Evolutionary conservation across 2,113 vertebrate species (phyloP).

Genomic region (Charadrius vociferus): DNA sequence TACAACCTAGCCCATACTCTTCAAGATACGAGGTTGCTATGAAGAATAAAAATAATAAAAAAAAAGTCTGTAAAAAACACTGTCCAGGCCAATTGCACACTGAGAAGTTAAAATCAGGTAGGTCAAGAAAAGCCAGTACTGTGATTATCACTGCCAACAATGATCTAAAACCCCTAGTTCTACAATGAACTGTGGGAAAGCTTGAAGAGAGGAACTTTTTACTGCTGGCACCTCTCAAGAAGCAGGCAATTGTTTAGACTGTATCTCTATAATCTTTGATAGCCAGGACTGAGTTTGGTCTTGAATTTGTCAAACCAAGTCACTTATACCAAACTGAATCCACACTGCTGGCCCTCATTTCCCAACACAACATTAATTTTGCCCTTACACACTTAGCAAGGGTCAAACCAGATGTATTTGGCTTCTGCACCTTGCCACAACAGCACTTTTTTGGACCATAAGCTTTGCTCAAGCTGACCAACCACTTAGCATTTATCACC

Average conservation of each 20-base stretch:
- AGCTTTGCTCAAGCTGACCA: background rate
- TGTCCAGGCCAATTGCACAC: background rate
- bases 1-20: background rate
- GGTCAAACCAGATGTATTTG: background rate
- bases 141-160: background rate
- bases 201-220: background rate
- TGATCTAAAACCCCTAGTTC: background rate
- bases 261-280: background rate
- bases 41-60: background rate
- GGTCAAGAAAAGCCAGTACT: background rate
- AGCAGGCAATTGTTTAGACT: background rate
- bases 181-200: background rate
- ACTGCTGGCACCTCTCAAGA: background rate
- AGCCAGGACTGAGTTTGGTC: background rate
- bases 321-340: background rate
- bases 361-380: background rate
- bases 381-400: background rate
- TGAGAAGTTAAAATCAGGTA: background rate
- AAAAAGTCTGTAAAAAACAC: background rate
- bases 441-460: background rate
- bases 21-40: background rate
- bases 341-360: background rate
- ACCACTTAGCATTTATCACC: background rate
- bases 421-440: background rate
- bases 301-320: background rate